These are phyloP conservation scores for Calameuta filiformis DNA, from an alignment of 2,888 invertebrate genomes.

Conservation along the genomic window DNA sequence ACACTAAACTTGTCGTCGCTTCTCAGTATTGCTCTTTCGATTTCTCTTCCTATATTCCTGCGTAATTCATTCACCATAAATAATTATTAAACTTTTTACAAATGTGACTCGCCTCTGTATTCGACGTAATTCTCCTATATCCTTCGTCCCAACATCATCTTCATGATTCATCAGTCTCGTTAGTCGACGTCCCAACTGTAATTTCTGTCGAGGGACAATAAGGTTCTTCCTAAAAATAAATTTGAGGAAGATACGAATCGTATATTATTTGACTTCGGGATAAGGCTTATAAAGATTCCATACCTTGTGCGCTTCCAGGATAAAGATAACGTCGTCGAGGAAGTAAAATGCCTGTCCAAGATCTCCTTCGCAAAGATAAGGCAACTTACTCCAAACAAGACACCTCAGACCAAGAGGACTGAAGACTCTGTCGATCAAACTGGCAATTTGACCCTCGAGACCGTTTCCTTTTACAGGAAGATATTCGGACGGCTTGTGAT, in stretches of 20 bases:
- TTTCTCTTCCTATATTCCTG: constrained; percentile 48
- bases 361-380: constrained; percentile 98
- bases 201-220: not conserved
- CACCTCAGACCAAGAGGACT: constrained; percentile 79
- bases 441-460: constrained; percentile 84
- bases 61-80: constrained; percentile 54
- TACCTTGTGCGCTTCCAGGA: constrained; percentile 70
- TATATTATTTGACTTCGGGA: not conserved
- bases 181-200: not conserved
- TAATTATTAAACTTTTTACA: constrained; percentile 61
- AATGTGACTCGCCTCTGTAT: constrained; percentile 49
- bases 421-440: constrained; percentile 75
- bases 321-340: constrained; percentile 90
- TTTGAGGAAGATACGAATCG: not conserved
- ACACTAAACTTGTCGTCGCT: constrained; percentile 59
- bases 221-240: constrained; percentile 6
- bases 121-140: not conserved
- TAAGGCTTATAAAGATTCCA: constrained; percentile 2
- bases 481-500: constrained; percentile 78
- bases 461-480: constrained; percentile 75
- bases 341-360: constrained; percentile 91
- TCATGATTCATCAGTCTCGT: not conserved
- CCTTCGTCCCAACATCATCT: not conserved
- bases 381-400: constrained; percentile 88
- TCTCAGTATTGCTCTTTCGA: constrained; percentile 58